phyloP scores from a whole-genome alignment of 1,140 invertebrate genomes.

The Maconellicoccus hirsutus region DNA sequence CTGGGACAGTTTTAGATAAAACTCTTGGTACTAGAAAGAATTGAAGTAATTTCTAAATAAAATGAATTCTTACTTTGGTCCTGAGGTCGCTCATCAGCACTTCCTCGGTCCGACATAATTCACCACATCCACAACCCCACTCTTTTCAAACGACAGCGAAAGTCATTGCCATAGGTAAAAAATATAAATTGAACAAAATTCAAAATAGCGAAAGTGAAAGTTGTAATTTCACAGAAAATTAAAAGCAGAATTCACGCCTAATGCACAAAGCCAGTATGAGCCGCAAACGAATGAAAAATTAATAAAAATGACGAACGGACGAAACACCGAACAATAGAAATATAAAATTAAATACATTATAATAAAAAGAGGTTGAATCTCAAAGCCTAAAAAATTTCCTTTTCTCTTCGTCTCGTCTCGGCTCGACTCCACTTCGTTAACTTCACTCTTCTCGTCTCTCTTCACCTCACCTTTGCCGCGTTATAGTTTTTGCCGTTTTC shows the following conservation, averaged over 20 bases:
- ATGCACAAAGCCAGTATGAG: no score
- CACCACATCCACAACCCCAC: slow-evolving; percentile 21
- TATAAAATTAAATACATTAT: no score
- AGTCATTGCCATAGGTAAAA: slow-evolving; percentile 21
- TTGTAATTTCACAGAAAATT: slow-evolving; percentile 1
- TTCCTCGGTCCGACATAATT: slow-evolving; percentile 22
- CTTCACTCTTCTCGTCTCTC: no score
- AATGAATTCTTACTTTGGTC: slow-evolving; percentile 15
- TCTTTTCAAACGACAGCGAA: slow-evolving; percentile 22
- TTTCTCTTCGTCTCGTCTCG: no score
- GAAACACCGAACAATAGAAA: no score
- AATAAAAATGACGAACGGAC: no score
- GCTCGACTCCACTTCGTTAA: no score
- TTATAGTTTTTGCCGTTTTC: no score
- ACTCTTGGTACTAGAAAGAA: background rate
- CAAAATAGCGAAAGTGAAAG: slow-evolving; percentile 20
- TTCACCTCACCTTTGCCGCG: no score
- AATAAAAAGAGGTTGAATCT: no score
- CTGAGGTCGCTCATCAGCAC: slow-evolving; percentile 21
- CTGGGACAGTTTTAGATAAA: background rate
- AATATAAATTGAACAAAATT: slow-evolving; percentile 16
- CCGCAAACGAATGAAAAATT: no score
- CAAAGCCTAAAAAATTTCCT: no score
- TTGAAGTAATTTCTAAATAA: background rate
- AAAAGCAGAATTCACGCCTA: background rate